These are phyloP conservation scores for Lemur catta DNA, from an alignment of 2,797 vertebrate genomes.

Conservation along the genomic window DNA sequence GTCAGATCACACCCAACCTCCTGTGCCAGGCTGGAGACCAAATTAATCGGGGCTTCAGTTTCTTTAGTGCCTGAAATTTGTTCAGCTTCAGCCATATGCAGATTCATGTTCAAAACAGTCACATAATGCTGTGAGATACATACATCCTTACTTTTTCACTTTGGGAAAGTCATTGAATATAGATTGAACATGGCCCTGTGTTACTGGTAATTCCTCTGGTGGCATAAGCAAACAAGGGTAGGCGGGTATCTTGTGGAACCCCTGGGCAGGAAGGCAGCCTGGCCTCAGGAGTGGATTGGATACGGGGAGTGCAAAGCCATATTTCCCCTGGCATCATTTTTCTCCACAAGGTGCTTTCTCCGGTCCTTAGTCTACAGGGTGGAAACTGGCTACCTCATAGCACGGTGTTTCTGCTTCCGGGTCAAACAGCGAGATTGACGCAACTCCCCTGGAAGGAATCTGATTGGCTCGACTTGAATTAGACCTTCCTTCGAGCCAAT, in stretches of 20 bases:
- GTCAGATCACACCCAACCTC: background rate
- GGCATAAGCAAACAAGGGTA: background rate
- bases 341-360: fast-evolving
- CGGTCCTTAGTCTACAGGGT: too few relatives aligned
- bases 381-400: background rate
- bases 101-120: background rate
- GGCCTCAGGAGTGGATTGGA: too few relatives aligned
- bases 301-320: background rate
- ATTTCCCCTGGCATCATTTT: fast-evolving
- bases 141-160: background rate
- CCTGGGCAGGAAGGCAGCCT: background rate
- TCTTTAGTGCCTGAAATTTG: background rate
- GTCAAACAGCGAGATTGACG: background rate
- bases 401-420: fast-evolving
- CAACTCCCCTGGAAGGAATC: background rate
- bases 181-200: background rate
- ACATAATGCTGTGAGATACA: background rate
- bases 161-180: background rate
- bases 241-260: background rate
- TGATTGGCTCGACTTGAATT: background rate
- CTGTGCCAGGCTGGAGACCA: background rate
- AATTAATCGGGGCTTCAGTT: background rate
- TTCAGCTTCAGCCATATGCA: background rate
- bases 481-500: background rate
- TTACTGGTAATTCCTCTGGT: background rate